phyloP scores from a whole-genome alignment of 2,888 invertebrate genomes.

The Ectropis crepuscularia region DNA sequence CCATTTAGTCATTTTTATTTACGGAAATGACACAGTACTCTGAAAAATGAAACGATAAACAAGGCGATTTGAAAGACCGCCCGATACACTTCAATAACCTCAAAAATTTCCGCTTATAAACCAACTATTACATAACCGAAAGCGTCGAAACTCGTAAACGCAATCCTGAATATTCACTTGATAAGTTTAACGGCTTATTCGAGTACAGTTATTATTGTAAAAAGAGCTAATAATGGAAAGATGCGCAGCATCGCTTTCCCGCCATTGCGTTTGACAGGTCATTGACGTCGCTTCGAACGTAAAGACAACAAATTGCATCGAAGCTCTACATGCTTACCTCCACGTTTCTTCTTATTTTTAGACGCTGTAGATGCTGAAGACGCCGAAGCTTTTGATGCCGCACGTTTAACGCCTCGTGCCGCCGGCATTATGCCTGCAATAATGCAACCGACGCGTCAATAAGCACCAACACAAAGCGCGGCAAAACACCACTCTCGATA shows the following conservation, averaged over 20 bases:
- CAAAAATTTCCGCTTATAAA: slow-evolving; percentile 38
- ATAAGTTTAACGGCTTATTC: slow-evolving; percentile 26
- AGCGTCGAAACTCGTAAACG: slow-evolving; percentile 37
- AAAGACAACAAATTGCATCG: slow-evolving; percentile 79
- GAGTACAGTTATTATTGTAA: slow-evolving; percentile 46
- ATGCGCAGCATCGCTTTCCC: slow-evolving; percentile 63
- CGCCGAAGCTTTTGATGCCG: slow-evolving; percentile 75
- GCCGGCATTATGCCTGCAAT: slow-evolving; percentile 83
- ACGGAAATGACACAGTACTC: slow-evolving; percentile 37
- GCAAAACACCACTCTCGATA: slow-evolving; percentile 58
- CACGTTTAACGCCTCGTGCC: slow-evolving; percentile 79
- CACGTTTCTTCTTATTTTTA: slow-evolving; percentile 82
- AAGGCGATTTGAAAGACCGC: slow-evolving; percentile 3
- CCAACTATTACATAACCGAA: slow-evolving; percentile 40
- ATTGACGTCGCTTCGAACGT: slow-evolving; percentile 76
- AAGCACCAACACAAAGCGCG: slow-evolving; percentile 70
- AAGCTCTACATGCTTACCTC: slow-evolving; percentile 65
- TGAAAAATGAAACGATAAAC: slow-evolving; percentile 37
- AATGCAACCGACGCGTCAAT: slow-evolving; percentile 79
- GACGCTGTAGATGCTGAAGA: slow-evolving; percentile 66
- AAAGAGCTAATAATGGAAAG: slow-evolving; percentile 46
- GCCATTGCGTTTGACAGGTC: slow-evolving; percentile 83
- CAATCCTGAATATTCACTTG: slow-evolving; percentile 9
- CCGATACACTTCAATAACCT: slow-evolving; percentile 46
- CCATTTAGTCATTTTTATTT: slow-evolving; percentile 45